phyloP scores from a whole-genome alignment of 1,140 invertebrate species.

The Bombus confusus region DNA sequence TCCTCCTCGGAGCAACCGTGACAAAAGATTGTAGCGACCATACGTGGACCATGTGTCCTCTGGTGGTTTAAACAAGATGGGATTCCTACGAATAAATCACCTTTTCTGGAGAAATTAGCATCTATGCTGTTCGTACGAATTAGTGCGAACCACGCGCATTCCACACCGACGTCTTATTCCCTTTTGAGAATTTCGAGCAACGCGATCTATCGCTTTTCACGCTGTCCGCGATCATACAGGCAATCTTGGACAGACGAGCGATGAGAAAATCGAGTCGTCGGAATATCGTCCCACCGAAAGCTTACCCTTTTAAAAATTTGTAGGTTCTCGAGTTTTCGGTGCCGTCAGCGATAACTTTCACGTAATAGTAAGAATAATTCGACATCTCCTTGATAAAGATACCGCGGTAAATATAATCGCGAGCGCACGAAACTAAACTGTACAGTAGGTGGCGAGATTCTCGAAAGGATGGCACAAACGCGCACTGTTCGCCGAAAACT shows the following conservation, averaged over 20 bases:
- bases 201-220: not conserved
- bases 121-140: not conserved
- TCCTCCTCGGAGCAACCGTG: constrained; percentile 73
- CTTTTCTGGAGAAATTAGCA: not conserved
- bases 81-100: constrained; percentile 62
- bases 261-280: not conserved
- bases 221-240: too few relatives aligned
- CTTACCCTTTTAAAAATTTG: constrained; percentile 74
- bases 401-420: constrained; percentile 26
- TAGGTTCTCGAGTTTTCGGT: constrained; percentile 62
- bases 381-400: constrained; percentile 57
- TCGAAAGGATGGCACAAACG: constrained; percentile 24
- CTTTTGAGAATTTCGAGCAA: not conserved
- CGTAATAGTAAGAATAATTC: constrained; percentile 75
- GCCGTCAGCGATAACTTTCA: constrained; percentile 64
- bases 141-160: not conserved
- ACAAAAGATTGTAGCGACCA: constrained; percentile 73
- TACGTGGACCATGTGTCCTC: constrained; percentile 66
- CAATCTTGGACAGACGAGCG: not conserved
- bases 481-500: constrained; percentile 41
- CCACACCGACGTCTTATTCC: not conserved
- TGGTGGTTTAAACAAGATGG: constrained; percentile 55
- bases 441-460: not conserved
- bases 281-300: not conserved
- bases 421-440: not conserved